These are phyloP conservation scores for Drosophila saltans DNA, from an alignment of 1,140 invertebrate species.

Conservation along the genomic window DNA sequence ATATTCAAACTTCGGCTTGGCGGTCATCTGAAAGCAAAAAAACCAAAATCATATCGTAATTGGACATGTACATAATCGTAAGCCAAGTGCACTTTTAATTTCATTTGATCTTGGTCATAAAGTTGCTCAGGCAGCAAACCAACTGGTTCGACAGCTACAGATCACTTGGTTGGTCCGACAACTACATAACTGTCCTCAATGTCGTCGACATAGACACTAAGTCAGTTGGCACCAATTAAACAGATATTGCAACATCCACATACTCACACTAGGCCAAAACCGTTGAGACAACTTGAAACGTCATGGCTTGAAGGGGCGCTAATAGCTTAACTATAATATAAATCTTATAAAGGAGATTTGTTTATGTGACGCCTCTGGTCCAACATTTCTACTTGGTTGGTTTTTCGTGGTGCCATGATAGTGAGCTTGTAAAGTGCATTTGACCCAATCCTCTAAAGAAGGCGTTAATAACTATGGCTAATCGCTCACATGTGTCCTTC, in stretches of 20 bases:
- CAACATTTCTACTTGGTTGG: background rate
- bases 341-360: too few relatives aligned
- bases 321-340: too few relatives aligned
- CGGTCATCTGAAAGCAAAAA: slow-evolving; percentile 48
- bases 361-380: background rate
- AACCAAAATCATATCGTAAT: slow-evolving; percentile 1
- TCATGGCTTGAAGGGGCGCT: background rate
- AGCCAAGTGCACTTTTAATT: slow-evolving; percentile 71
- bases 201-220: slow-evolving; percentile 22
- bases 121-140: slow-evolving; percentile 29
- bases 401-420: slow-evolving; percentile 47
- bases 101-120: slow-evolving; percentile 67
- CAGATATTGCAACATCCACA: slow-evolving; percentile 16
- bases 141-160: slow-evolving; percentile 47
- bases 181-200: slow-evolving; percentile 37
- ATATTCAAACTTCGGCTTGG: slow-evolving; percentile 72
- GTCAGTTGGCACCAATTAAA: slow-evolving; percentile 54
- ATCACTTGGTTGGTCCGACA: slow-evolving; percentile 7
- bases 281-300: background rate
- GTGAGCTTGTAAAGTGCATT: slow-evolving; percentile 55
- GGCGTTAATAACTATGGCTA: slow-evolving; percentile 11
- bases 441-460: slow-evolving; percentile 23
- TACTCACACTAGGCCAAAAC: background rate
- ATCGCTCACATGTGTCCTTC: slow-evolving; percentile 33
- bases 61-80: slow-evolving; percentile 20